Evolutionary conservation across 2,888 invertebrate genomes (phyloP).

Genomic region (Harpalus rubripes): DNA sequence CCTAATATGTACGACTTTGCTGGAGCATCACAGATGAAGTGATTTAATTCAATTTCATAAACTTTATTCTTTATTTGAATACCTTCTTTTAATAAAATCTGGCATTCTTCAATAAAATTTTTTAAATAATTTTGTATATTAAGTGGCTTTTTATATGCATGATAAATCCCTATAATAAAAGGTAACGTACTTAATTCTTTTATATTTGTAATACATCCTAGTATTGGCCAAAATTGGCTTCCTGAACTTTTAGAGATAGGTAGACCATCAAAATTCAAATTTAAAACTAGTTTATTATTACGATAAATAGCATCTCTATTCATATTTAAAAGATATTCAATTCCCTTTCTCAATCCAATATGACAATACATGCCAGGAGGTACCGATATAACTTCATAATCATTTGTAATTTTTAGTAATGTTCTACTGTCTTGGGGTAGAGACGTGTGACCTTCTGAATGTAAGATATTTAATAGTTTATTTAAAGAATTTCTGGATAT

Average conservation of each 20-base stretch:
- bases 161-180: not conserved
- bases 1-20: too few relatives aligned
- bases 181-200: not conserved
- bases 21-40: not conserved
- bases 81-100: not conserved
- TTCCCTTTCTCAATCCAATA: not conserved
- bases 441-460: not conserved
- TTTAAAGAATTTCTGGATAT: not conserved
- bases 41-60: not conserved
- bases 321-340: not conserved
- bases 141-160: not conserved
- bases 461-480: not conserved
- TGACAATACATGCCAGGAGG: not conserved
- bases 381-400: not conserved
- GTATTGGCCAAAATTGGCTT: not conserved
- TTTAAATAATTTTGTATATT: not conserved
- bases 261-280: not conserved
- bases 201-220: not conserved
- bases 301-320: not conserved
- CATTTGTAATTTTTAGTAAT: not conserved
- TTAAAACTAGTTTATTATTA: not conserved
- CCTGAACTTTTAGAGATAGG: not conserved
- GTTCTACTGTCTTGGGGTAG: not conserved
- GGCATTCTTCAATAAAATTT: not conserved
- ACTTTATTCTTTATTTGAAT: not conserved